Evolutionary conservation across 2,797 vertebrate species (phyloP), one percentile per base, ranked within the genome.

Genomic region (Holocentrus rufus): DNA sequence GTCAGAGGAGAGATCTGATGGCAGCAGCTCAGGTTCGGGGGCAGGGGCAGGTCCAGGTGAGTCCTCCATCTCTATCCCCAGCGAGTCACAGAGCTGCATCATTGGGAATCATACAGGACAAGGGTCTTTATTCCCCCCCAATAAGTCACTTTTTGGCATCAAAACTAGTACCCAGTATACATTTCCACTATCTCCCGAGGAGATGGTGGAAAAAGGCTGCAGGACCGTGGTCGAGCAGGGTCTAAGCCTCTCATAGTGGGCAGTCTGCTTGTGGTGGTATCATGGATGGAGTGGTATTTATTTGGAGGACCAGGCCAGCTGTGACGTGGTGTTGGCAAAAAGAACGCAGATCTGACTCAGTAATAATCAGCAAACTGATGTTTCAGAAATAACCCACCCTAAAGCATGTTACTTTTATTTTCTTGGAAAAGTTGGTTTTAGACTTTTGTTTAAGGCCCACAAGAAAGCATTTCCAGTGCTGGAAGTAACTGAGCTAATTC

Each of bases 1-100:
- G 86, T 94, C 93, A 94, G 94, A 95, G 90, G 93, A 93, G 71
- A 92, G 91, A 91, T 93, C 93, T 92, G 93, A 94, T 81, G 90
- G 92, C 92, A 93, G 91, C 92, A 88, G 84, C 91, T 92, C 93
- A 93, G 93, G 88, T 93, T 89, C 93, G 87, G 91, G 92, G 91
- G 85, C 93, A 59, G 92, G 91, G 91, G 69, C 92, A 80, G 92
- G 92, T 85, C 92, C 92, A 95, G 94, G 94, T 95, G 93, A 95
- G 94, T 92, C 90, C 83, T 79, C 72, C 54, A 39, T 82, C 83
- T 84, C 76, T 49, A 42, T 58, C 53, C 49, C 66, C 71, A 74
- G 73, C 54, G 53, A 74, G 79, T 71, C 73, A 81, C 55, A 75
- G 57, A 82, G 70, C 69, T 72, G 69, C 77, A 72, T 56, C 54